Percentiles rank a stretch among this genome's conserved stretches.
phyloP scores from a whole-genome alignment of 2,113 vertebrate species.

The Ranitomeya variabilis region DNA sequence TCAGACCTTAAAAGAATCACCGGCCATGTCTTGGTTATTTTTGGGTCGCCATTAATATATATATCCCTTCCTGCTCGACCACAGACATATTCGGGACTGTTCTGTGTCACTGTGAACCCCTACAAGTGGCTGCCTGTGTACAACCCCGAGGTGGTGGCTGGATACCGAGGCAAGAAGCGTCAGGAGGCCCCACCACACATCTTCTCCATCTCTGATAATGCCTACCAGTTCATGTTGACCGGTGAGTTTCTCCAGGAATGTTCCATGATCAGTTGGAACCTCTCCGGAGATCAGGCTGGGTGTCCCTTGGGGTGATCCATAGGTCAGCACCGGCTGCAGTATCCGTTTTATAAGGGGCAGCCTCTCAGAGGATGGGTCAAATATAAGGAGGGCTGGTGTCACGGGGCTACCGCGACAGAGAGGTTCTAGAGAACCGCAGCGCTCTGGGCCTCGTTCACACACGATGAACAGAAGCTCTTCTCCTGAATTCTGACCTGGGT shows the following conservation, averaged over 20 bases:
- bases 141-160: constrained; percentile 67
- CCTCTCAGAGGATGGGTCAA: background rate
- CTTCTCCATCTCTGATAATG: constrained; percentile 75
- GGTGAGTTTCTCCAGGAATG: constrained; percentile 63
- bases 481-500: no score
- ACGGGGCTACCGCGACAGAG: no score
- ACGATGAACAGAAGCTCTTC: no score
- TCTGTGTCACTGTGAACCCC: constrained; percentile 86
- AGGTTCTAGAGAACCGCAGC: no score
- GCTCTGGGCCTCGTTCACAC: no score
- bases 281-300: no score
- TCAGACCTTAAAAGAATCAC: background rate
- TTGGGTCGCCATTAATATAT: background rate
- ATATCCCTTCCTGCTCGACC: background rate
- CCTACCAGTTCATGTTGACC: constrained; percentile 78
- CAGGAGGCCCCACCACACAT: constrained; percentile 75
- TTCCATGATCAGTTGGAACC: background rate
- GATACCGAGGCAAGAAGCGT: constrained; percentile 73
- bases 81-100: constrained; percentile 85
- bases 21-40: background rate
- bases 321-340: background rate
- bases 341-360: background rate
- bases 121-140: constrained; percentile 86
- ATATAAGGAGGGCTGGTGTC: no score
- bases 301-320: no score